These are phyloP conservation scores for Astreopora myriophthalma DNA, from an alignment of 64 coral and sea anemone genomes.

Conservation along the genomic window DNA sequence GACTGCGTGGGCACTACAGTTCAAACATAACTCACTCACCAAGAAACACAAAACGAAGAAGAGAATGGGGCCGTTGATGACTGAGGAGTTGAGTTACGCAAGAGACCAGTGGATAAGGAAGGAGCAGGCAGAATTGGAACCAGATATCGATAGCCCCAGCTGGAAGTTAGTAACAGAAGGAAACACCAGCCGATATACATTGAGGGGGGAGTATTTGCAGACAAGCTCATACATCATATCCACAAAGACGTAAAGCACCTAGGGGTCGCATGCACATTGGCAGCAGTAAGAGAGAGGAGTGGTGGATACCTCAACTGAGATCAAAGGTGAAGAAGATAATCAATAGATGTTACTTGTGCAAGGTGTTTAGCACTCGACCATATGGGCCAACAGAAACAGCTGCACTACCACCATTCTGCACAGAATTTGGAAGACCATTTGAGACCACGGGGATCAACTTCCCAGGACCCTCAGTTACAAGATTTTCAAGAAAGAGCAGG, in stretches of 20 bases:
- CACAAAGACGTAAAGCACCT: conserved; percentile 69
- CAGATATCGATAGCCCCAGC: conserved; percentile 15
- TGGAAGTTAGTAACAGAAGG: conserved; percentile 56
- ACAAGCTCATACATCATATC: conserved; percentile 66
- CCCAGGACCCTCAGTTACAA: conserved; percentile 78
- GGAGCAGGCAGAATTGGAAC: neutral
- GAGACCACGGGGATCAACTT: conserved; percentile 70
- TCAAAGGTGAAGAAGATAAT: conserved; percentile 79
- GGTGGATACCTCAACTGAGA: conserved; percentile 75
- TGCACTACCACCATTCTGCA: conserved; percentile 57
- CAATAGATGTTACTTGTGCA: conserved; percentile 59
- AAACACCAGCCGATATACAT: conserved; percentile 43
- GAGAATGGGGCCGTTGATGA: conserved; percentile 29
- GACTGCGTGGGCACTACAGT: conserved; percentile 37
- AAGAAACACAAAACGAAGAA: conserved; percentile 20
- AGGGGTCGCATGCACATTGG: conserved; percentile 72
- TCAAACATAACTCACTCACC: conserved; percentile 17
- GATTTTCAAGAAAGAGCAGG: conserved; percentile 30
- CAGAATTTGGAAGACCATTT: conserved; percentile 70
- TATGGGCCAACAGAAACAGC: conserved; percentile 48
- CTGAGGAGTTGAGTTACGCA: conserved; percentile 18
- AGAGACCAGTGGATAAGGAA: conserved; percentile 33
- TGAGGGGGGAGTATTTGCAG: conserved; percentile 17
- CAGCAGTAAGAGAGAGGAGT: conserved; percentile 73
- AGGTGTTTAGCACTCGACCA: conserved; percentile 49